A percentile compares a stretch with the other conserved stretches of the same genome.
Conservation (phyloP, 2,888 invertebrate species). For the Euplexia lucipara region DNA sequence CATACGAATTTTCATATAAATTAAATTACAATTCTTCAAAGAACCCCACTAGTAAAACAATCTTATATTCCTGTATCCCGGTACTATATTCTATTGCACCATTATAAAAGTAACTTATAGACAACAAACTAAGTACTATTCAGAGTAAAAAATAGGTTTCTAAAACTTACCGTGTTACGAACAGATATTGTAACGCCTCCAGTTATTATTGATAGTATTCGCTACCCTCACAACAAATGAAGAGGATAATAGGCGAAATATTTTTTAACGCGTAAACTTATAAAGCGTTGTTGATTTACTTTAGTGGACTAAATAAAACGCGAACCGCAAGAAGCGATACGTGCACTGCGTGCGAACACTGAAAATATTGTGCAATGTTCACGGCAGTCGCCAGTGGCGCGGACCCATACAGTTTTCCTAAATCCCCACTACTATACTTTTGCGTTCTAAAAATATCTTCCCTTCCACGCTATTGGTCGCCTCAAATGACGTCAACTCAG, state of each 20-base stretch:
- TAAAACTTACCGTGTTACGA: slow-evolving; percentile 76
- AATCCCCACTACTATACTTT: slow-evolving; percentile 80
- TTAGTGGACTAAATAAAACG: slow-evolving; percentile 39
- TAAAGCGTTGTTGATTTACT: slow-evolving; percentile 47
- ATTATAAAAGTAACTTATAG: neutral
- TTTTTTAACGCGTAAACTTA: slow-evolving; percentile 40
- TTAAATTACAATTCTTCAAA: slow-evolving; percentile 8
- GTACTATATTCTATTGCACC: neutral
- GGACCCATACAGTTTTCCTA: slow-evolving; percentile 81
- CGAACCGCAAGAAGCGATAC: slow-evolving; percentile 61
- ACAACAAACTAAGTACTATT: neutral
- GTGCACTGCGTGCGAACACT: slow-evolving; percentile 75
- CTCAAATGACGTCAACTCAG: slow-evolving; percentile 81
- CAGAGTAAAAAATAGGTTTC: slow-evolving; percentile 9
- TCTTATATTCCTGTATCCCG: neutral
- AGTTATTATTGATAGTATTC: slow-evolving; percentile 62
- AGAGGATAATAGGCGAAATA: slow-evolving; percentile 60
- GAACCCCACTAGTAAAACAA: neutral
- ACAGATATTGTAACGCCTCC: slow-evolving; percentile 76
- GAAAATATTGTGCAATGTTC: slow-evolving; percentile 88
- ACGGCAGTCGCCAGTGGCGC: slow-evolving; percentile 57
- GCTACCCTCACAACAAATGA: slow-evolving; percentile 66
- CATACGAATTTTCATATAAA: neutral
- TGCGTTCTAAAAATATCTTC: slow-evolving; percentile 87
- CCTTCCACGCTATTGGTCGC: slow-evolving; percentile 75